Base-by-base conservation (phyloP, 92 coral and sea anemone species). In the Phenganax marumi region DNA sequence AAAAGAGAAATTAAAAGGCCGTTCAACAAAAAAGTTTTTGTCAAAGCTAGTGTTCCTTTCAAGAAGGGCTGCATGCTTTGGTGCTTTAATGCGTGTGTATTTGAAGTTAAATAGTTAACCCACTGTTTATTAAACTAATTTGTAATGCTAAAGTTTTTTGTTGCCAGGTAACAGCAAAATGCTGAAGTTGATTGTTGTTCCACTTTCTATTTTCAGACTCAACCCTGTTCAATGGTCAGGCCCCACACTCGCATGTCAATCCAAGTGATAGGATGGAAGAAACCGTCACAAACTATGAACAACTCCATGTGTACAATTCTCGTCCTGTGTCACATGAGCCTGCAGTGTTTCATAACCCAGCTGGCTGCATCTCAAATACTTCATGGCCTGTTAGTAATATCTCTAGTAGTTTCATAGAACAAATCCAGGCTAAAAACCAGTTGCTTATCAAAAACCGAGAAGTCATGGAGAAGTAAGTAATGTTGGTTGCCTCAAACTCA, bases 391-490 rank as follows among this genome's bases (percentile, higher is more conserved):
- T 25, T 24, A 12, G 12, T 21, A 76, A 24, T 19, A 48, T 62
- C 47, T 57, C 72, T 21, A 68, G 73, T 58, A 50, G 21, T 33
- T 56, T 25, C 16, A 25, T 76, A 16, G 50, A 76, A 14, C 81
- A 76, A 46, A 61, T 61, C 12, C 83, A 78, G 6, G 18, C 83
- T 0, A 78, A 78, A 78, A 52, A 78, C 18, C 73, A 43, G 18
- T 46, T 63, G 24, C 56, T 78, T 8, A 62, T 58, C 1, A 65
- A 78, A 63, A 78, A 61, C 39, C 49, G 63, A 48, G 73, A 78
- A 14, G 19, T 78, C 49, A 78, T 78, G 65, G 83, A 78, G 50
- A 78, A 78, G 83, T 78, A 19, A 78, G 83, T 78, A 10, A 18
- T 52, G 8, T 12, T n/a, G 50, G 33, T 23, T 47, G 33, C 26